Percentiles rank a stretch among this genome's conserved stretches.
Conservation (phyloP, 2,113 vertebrate genomes). For the Ophiodon elongatus region DNA sequence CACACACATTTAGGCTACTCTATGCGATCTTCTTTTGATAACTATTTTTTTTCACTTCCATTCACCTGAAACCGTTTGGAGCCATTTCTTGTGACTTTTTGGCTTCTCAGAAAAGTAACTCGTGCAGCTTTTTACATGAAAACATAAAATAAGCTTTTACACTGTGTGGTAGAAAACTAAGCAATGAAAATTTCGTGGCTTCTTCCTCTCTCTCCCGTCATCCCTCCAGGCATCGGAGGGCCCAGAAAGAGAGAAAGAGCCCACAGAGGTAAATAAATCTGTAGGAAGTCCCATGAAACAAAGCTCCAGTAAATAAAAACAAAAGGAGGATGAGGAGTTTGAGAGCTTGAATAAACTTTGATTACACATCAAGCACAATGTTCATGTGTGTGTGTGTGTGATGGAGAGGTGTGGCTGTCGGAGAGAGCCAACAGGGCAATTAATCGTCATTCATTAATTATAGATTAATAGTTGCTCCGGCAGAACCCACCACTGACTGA, state of each 20-base stretch:
- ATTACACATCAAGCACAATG: conserved; percentile 1
- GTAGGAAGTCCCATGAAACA: neutral
- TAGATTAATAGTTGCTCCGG: conserved; percentile 12
- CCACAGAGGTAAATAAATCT: conserved; percentile 21
- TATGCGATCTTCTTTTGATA: no score
- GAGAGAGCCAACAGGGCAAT: conserved; percentile 33
- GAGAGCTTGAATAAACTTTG: conserved; percentile 17
- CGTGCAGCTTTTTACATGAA: neutral
- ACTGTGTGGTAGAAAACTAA: neutral
- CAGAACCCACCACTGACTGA: conserved; percentile 19
- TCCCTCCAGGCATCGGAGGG: neutral
- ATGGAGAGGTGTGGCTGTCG: conserved; percentile 18
- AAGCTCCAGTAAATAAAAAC: conserved; percentile 21
- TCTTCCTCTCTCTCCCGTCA: neutral
- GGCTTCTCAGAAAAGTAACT: neutral
- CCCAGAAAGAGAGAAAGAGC: neutral
- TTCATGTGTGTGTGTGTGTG: neutral
- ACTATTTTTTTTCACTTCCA: no score
- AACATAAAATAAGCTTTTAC: neutral
- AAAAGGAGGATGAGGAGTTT: neutral
- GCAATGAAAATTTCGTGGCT: neutral
- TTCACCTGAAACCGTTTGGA: no score
- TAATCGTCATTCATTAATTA: conserved; percentile 63
- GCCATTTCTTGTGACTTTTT: neutral
- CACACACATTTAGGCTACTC: no score